These are phyloP conservation scores for Augochlorella aurata DNA, from an alignment of 2,888 invertebrate genomes.

Conservation along the genomic window DNA sequence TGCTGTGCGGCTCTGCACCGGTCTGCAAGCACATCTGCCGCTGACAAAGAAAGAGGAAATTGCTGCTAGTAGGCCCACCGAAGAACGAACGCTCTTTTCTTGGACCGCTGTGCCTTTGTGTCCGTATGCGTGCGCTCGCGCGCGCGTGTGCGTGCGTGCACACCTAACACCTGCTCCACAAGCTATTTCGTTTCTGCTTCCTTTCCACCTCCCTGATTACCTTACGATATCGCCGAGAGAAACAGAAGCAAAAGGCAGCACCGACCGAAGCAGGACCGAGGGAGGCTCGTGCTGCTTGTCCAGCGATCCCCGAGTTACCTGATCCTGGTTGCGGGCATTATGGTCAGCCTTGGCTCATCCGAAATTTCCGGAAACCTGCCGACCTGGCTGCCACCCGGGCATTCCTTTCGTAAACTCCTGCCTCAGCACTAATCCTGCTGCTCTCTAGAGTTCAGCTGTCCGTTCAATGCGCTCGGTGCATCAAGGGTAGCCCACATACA, in stretches of 20 bases:
- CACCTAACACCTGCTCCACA: constrained; percentile 59
- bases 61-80: constrained; percentile 38
- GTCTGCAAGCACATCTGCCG: constrained; percentile 59
- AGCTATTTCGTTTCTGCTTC: constrained; percentile 38
- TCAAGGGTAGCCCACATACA: not conserved
- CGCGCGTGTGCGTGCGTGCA: constrained; percentile 51
- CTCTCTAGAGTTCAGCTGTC: not conserved
- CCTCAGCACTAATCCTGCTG: not conserved
- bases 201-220: constrained; percentile 34
- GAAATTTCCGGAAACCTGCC: constrained; percentile 30
- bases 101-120: constrained; percentile 16
- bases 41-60: constrained; percentile 55
- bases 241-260: constrained; percentile 19
- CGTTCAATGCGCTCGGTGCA: not conserved
- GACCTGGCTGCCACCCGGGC: not conserved
- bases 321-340: constrained; percentile 30
- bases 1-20: constrained; percentile 58
- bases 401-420: not conserved
- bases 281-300: constrained; percentile 51
- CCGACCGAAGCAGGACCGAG: constrained; percentile 1
- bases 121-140: constrained; percentile 39
- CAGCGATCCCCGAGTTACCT: constrained; percentile 42
- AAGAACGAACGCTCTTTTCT: constrained; percentile 49
- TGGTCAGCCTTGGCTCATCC: constrained; percentile 28
- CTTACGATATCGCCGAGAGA: constrained; percentile 33